Conservation (phyloP, 2,113 vertebrate genomes). For the Hemiprocne comata region DNA sequence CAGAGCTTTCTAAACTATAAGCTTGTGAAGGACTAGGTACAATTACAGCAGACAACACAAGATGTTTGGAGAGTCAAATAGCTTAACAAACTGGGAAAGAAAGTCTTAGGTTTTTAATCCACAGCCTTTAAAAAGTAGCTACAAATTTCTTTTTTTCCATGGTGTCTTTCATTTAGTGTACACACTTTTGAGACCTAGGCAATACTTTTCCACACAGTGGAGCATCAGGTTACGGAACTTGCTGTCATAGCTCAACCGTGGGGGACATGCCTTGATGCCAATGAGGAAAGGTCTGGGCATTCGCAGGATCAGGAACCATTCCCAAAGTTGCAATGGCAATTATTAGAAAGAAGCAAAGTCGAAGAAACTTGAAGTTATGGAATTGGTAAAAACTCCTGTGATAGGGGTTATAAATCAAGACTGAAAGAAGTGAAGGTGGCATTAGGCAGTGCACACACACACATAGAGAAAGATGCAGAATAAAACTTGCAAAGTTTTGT, state of each 20-base stretch:
- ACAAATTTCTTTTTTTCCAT: neutral
- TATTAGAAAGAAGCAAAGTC: neutral
- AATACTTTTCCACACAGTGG: neutral
- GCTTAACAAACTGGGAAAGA: neutral
- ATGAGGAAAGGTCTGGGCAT: neutral
- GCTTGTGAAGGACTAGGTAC: neutral
- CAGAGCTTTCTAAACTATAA: neutral
- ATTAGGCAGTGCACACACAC: neutral
- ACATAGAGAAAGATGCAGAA: neutral
- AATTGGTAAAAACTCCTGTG: neutral
- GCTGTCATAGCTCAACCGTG: neutral
- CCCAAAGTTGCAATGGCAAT: neutral
- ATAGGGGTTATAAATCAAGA: neutral
- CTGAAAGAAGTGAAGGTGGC: neutral
- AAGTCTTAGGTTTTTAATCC: neutral
- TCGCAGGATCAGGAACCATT: neutral
- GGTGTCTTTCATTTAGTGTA: neutral
- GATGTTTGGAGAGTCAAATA: neutral
- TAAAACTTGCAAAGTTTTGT: neutral
- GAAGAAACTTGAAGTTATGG: neutral
- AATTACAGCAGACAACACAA: neutral
- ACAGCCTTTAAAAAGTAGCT: neutral
- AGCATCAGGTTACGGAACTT: neutral
- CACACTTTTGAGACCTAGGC: neutral
- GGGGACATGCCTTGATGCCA: neutral